Conservation (phyloP, 2,797 vertebrate species). For the Calcarius lapponicus region DNA sequence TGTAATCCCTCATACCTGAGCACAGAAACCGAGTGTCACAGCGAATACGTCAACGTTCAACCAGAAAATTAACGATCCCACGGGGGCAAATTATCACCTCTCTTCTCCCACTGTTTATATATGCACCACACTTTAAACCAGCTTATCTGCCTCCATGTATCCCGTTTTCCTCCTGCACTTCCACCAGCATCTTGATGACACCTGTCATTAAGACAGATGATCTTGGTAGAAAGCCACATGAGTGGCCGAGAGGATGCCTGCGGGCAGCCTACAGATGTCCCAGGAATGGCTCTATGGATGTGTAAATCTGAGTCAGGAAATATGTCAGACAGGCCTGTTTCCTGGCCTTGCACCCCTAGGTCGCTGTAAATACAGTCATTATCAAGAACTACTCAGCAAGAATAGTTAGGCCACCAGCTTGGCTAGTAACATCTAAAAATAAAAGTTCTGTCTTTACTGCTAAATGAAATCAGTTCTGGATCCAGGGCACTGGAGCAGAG, state of each 20-base stretch:
- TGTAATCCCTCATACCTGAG: background rate
- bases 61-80: background rate
- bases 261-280: background rate
- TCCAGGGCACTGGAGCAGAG: background rate
- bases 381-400: background rate
- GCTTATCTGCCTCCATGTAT: background rate
- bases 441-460: background rate
- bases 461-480: background rate
- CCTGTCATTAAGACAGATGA: conserved; percentile 45
- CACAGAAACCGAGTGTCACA: background rate
- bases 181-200: conserved; percentile 17
- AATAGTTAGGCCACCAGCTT: background rate
- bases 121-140: background rate
- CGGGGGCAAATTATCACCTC: background rate
- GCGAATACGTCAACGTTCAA: background rate
- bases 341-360: conserved; percentile 53
- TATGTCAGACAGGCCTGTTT: conserved; percentile 57
- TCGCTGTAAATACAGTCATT: background rate
- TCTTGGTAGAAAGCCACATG: background rate
- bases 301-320: conserved; percentile 47
- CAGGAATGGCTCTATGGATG: background rate
- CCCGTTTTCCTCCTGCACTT: background rate
- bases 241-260: conserved; percentile 43
- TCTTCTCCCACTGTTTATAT: background rate
- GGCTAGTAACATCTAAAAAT: background rate